Conservation (phyloP, 2,797 vertebrate genomes). For the Silurus aristotelis region DNA sequence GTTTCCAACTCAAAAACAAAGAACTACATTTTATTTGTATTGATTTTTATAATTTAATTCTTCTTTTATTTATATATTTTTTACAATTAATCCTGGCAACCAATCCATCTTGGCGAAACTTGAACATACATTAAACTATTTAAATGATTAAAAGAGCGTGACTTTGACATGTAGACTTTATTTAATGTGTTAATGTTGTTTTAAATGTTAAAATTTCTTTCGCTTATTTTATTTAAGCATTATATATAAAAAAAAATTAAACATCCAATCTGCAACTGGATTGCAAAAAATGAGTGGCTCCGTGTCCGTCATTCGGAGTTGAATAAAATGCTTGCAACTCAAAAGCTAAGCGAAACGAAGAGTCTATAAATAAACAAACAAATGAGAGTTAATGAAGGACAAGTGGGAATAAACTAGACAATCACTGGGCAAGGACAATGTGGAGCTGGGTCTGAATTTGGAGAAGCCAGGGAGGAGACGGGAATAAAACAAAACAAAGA, state of each 20-base stretch:
- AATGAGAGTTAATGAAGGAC: conserved; percentile 18
- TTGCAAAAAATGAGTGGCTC: not conserved
- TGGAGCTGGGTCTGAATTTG: conserved; percentile 4
- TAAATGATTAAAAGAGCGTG: too few species aligned
- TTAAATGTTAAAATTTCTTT: too few species aligned
- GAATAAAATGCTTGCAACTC: conserved; percentile 11
- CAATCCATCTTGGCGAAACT: too few species aligned
- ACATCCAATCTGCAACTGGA: not conserved
- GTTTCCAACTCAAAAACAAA: too few species aligned
- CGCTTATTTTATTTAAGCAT: too few species aligned
- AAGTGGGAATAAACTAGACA: conserved; percentile 24
- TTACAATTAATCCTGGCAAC: too few species aligned
- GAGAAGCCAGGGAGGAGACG: conserved; percentile 25
- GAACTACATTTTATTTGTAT: too few species aligned
- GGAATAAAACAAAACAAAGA: conserved; percentile 21
- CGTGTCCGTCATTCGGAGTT: not conserved
- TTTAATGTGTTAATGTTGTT: too few species aligned
- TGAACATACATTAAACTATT: too few species aligned
- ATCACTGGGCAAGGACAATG: conserved; percentile 4
- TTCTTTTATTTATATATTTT: too few species aligned
- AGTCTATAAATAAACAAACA: not conserved
- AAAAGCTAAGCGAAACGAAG: not conserved
- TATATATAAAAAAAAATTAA: not conserved
- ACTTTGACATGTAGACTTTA: too few species aligned
- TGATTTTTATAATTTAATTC: too few species aligned